phyloP scores from a whole-genome alignment of 35 echinoderm and acorn worm genomes.

The Patiria miniata region DNA sequence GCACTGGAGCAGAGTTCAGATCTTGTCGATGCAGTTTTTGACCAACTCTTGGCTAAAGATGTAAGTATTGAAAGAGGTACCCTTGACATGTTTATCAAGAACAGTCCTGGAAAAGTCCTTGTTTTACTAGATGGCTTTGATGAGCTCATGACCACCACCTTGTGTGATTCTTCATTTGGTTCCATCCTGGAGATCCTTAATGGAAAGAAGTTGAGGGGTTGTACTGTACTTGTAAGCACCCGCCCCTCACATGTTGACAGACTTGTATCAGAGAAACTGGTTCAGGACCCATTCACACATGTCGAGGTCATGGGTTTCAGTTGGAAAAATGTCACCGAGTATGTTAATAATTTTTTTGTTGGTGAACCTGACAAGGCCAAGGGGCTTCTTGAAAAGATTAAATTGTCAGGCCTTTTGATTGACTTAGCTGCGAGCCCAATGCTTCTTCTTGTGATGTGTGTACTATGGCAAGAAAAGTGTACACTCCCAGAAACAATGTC shows the following conservation, averaged over 20 bases:
- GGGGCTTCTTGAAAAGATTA: not conserved
- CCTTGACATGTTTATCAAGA: not conserved
- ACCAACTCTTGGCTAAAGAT: not conserved
- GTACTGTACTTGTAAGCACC: not conserved
- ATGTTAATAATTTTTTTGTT: not conserved
- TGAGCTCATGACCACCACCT: slow-evolving; percentile 5
- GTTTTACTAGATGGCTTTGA: slow-evolving; percentile 17
- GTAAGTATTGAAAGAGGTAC: not conserved
- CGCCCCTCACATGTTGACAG: not conserved
- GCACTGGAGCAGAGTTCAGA: not conserved
- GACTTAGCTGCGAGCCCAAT: not conserved
- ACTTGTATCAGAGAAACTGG: not conserved
- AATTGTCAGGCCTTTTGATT: not conserved
- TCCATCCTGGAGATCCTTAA: not conserved
- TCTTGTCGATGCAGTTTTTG: slow-evolving; percentile 14
- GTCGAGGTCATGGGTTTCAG: too few relatives aligned
- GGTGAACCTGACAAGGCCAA: not conserved
- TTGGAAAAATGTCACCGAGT: too few relatives aligned
- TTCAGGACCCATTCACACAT: too few relatives aligned
- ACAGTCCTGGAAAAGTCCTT: not conserved
- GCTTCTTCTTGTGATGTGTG: not conserved
- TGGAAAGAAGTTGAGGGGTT: not conserved
- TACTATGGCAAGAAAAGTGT: not conserved
- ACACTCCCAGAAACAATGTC: slow-evolving; percentile 3
- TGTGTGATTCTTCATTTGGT: not conserved